phyloP scores from a whole-genome alignment of 1,140 invertebrate species.

The Streblospio benedicti region DNA sequence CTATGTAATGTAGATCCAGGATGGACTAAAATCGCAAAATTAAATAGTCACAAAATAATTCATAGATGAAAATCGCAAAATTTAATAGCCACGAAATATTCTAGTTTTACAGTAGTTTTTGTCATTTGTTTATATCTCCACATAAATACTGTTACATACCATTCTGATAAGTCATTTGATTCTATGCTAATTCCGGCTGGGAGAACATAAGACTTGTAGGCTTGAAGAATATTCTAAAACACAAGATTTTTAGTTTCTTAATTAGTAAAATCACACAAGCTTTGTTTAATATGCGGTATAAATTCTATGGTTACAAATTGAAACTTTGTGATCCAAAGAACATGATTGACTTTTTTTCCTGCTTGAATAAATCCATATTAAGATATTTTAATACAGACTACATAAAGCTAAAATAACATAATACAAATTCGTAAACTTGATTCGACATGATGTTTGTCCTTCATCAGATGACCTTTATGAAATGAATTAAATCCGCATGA shows the following conservation, averaged over 20 bases:
- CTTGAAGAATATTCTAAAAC: constrained; percentile 26
- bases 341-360: neutral
- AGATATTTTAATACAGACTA: neutral
- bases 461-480: neutral
- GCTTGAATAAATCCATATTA: neutral
- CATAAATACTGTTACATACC: constrained; percentile 24
- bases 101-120: no score
- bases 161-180: constrained; percentile 31
- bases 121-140: no score
- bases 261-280: neutral
- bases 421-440: neutral
- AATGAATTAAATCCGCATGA: neutral
- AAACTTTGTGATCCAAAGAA: neutral
- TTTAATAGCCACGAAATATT: no score
- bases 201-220: constrained; percentile 33
- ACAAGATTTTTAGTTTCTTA: neutral
- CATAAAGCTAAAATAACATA: neutral
- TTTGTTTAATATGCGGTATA: constrained; percentile 6
- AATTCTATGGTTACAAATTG: neutral
- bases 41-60: no score
- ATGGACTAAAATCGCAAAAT: no score
- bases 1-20: no score
- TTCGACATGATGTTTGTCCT: neutral
- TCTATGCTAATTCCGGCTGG: constrained; percentile 43
- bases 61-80: no score